Evolutionary conservation across 2,888 invertebrate genomes (phyloP), one percentile per base, ranked within the genome.

Genomic region (Dorcus parallelipipedus): DNA sequence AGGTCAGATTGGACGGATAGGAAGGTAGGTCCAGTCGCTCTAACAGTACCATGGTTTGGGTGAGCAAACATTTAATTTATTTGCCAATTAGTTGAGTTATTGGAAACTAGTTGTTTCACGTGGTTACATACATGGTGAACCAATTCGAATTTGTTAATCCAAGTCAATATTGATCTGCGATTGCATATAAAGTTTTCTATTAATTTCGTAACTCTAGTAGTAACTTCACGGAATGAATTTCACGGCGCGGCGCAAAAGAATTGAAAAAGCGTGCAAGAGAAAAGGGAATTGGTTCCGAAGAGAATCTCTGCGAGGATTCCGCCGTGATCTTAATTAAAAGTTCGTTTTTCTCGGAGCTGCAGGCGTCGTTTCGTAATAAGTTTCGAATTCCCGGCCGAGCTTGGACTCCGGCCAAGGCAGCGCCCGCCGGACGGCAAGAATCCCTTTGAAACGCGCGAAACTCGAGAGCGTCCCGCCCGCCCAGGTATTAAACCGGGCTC

Each of bases 321-420:
- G 59, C 48, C 65, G 63, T 58, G 65, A 63, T 69, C 69, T 69
- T 70, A 70, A 70, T 70, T 70, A 70, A 70, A 69, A 70, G 65
- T 68, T 70, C 64, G 65, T 67, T 67, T 68, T 65, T 68, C 64
- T 62, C 60, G 55, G 64, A 57, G 54, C 61, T 57, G 53, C 60
- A 55, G 61, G 52, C 63, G 59, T 62, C 61, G 64, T 54, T 52
- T 53, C 54, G 66, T 64, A 66, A 69, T 67, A 66, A 65, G 63
- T 60, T 62, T 58, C 54, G 61, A 57, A 54, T 59, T 64, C 65
- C 64, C 59, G 26, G 47, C 59, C 54, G 60, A 54, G 53, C 59
- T 61, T 65, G 61, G 63, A 58, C 52, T 38, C 14, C 38, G 39
- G 63, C 62, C 64, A 61, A 64, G 55, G 17, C 39, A 14, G 33